Base-by-base conservation (phyloP, 2,888 invertebrate species). In the Biston stratarius region DNA sequence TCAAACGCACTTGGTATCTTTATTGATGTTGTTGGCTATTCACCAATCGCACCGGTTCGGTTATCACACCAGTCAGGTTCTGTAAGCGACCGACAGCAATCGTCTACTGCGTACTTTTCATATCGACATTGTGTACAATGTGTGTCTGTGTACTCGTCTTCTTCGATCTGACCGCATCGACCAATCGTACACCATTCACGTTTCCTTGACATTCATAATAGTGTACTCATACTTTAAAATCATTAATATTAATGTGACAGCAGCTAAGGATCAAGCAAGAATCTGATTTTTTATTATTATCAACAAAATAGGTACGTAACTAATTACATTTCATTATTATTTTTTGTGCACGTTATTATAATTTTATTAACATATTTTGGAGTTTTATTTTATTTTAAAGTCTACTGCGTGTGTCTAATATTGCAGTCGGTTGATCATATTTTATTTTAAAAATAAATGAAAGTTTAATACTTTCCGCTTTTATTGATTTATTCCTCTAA, bases 41-140 rank as follows among this genome's bases (percentile, higher is more conserved):
- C 9, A 36, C 9, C 9, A 24, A 51, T 34, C 34, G 24, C 24
- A 51, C 10, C 51, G 8, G n/a, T 44, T 11, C 6, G 38, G 6
- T 38, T 9, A 38, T 0, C 9, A 3, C 9, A 48, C 34, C 8
- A 51, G 51, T 51, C 33, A 34, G n/a, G 34, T 51, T 51, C 51
- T 34, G 51, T 51, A 34, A n/a, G 12, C 51, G 34, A 51, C 12
- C 51, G 34, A 51, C 51, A 51, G 34, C 51, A n/a, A 36, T 12
- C 51, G 51, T 51, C 51, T n/a, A n/a, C 5, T 34, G 51, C 51
- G n/a, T 51, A 51, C 15, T 34, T 44, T 6, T 44, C 44, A n/a
- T 44, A 44, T 6, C n/a, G n/a, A 44, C 44, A 44, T 0, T 10
- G 10, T 11, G 42, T 42, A 42, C n/a, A 6, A 48, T 6, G 9